Evolutionary conservation across 1,140 invertebrate genomes (phyloP).

Genomic region (Oncopeltus fasciatus): DNA sequence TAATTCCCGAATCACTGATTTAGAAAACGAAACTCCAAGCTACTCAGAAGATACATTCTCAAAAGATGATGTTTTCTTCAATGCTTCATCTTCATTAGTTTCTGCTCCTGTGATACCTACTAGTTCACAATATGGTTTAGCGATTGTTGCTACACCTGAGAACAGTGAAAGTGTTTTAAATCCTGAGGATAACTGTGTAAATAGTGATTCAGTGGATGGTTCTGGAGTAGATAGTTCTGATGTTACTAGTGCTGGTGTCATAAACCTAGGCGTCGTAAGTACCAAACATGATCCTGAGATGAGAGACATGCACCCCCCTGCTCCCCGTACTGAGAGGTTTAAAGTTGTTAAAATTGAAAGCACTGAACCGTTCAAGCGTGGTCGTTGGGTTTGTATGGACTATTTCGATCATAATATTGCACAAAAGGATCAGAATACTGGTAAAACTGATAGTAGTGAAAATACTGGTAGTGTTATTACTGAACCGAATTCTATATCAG

Average conservation of each 20-base stretch:
- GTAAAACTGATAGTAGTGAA: constrained; percentile 4
- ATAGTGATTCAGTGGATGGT: constrained; percentile 33
- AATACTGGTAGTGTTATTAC: not conserved
- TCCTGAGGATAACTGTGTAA: constrained; percentile 29
- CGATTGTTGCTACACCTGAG: constrained; percentile 46
- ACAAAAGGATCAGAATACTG: not conserved
- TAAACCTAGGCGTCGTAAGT: constrained; percentile 29
- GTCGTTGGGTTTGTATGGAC: constrained; percentile 90
- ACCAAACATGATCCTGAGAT: constrained; percentile 46
- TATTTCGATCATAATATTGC: constrained; percentile 73
- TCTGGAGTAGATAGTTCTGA: constrained; percentile 46
- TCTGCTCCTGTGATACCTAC: constrained; percentile 69
- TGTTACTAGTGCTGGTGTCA: no score
- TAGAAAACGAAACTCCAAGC: constrained; percentile 69
- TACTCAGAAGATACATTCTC: constrained; percentile 72
- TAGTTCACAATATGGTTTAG: constrained; percentile 66
- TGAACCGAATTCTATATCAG: not conserved
- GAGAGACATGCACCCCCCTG: constrained; percentile 53
- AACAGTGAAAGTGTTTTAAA: constrained; percentile 21
- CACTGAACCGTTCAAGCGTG: constrained; percentile 82
- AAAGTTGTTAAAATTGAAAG: constrained; percentile 94
- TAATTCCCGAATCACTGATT: constrained; percentile 62
- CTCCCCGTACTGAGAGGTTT: constrained; percentile 65
- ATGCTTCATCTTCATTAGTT: constrained; percentile 54
- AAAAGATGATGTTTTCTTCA: constrained; percentile 67